Evolutionary conservation across 2,113 vertebrate species (phyloP).

Genomic region (Hylia prasina): DNA sequence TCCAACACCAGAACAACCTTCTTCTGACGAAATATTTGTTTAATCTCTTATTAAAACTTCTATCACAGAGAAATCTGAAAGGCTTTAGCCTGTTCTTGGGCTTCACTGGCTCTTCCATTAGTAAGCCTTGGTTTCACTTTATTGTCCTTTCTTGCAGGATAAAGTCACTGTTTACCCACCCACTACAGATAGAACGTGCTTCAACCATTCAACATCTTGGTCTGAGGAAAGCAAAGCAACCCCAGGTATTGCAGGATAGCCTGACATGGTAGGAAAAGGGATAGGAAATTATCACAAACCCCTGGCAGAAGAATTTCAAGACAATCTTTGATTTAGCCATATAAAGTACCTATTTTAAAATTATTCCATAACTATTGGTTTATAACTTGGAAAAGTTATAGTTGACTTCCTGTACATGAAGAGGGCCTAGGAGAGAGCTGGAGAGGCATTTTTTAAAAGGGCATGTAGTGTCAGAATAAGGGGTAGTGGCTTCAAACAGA

Average conservation of each 20-base stretch:
- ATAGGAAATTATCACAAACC: background rate
- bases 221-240: background rate
- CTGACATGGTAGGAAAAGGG: background rate
- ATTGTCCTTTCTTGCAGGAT: background rate
- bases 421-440: background rate
- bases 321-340: background rate
- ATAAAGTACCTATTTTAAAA: background rate
- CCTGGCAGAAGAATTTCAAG: fast-evolving
- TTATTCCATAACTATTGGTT: background rate
- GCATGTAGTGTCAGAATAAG: background rate
- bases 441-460: background rate
- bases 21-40: background rate
- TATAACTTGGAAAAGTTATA: background rate
- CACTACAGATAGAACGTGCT: background rate
- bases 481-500: background rate
- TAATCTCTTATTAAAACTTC: background rate
- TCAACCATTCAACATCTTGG: background rate
- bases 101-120: background rate
- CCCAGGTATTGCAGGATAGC: background rate
- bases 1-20: background rate
- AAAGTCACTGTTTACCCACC: background rate
- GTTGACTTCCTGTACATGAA: background rate
- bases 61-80: background rate
- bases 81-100: background rate
- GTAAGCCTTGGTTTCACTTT: background rate